Evolutionary conservation across 2,113 vertebrate species (phyloP).

Genomic region (Osmerus eperlanus): DNA sequence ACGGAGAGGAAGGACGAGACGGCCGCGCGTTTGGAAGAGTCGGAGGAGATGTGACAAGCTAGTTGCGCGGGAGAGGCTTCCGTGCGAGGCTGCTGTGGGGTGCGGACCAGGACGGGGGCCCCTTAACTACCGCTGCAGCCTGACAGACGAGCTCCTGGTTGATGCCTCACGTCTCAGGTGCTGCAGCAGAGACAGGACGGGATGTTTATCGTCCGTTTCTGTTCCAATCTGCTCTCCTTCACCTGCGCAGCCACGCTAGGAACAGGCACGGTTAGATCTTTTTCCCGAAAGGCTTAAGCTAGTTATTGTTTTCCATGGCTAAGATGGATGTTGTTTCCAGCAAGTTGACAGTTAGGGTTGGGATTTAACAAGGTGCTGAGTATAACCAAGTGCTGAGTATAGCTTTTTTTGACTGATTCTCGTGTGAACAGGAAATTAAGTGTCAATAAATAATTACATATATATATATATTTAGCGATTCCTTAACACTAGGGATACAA

Average conservation of each 20-base stretch:
- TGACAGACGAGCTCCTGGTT: too few species aligned
- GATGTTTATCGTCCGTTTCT: neutral
- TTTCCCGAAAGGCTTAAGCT: conserved; percentile 16
- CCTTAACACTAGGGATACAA: conserved; percentile 11
- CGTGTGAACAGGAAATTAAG: conserved; percentile 4
- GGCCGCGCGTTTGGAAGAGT: conserved; percentile 23
- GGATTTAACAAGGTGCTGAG: conserved; percentile 26
- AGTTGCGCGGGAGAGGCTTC: too few species aligned
- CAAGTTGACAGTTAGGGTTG: conserved; percentile 44
- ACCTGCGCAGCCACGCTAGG: conserved; percentile 22
- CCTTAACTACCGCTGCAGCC: too few species aligned
- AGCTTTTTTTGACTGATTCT: conserved; percentile 32
- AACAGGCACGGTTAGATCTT: conserved; percentile 26
- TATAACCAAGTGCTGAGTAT: neutral
- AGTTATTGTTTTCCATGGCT: conserved; percentile 32
- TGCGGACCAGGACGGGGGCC: too few species aligned
- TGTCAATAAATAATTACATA: conserved; percentile 12
- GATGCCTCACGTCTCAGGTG: too few species aligned
- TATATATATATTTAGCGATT: neutral
- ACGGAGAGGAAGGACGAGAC: neutral
- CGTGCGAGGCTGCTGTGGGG: too few species aligned
- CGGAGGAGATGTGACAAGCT: conserved; percentile 11
- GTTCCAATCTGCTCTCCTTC: conserved; percentile 23
- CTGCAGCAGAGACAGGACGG: conserved; percentile 14
- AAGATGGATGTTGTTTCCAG: too few species aligned